Conservation (phyloP, 2,113 vertebrate genomes). For the Pyrgilauda ruficollis region DNA sequence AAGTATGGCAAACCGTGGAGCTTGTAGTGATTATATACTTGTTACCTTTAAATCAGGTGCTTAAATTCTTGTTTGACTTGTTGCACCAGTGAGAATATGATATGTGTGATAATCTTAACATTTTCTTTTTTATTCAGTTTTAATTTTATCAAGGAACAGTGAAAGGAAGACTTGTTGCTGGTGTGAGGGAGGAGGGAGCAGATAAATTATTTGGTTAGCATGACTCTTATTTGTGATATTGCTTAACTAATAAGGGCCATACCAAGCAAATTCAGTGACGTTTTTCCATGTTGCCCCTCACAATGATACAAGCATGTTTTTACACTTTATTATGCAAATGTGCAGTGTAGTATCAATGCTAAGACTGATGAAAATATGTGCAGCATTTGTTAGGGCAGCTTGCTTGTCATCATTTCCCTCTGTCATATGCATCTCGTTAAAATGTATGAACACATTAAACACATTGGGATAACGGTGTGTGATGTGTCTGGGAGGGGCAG, state of each 20-base stretch:
- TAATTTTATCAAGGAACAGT: background rate
- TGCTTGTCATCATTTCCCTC: background rate
- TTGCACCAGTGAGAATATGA: background rate
- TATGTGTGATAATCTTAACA: background rate
- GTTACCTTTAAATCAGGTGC: background rate
- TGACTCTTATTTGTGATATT: background rate
- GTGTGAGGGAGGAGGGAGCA: background rate
- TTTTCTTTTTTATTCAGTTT: background rate
- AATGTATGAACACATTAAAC: background rate
- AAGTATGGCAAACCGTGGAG: background rate
- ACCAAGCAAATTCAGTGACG: background rate
- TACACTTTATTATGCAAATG: constrained; percentile 11
- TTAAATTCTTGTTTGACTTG: background rate
- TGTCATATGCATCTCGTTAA: background rate
- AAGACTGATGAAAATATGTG: background rate
- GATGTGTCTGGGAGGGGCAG: background rate
- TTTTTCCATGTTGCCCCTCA: background rate
- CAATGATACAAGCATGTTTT: background rate
- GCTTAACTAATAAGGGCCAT: background rate
- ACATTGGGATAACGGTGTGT: background rate
- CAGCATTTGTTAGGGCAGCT: constrained; percentile 13
- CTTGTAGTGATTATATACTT: background rate
- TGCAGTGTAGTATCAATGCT: background rate
- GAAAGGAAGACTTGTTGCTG: background rate
- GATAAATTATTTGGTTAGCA: background rate